Base-by-base conservation (phyloP, 2,113 vertebrate species). In the Sinocyclocheilus anophthalmus region DNA sequence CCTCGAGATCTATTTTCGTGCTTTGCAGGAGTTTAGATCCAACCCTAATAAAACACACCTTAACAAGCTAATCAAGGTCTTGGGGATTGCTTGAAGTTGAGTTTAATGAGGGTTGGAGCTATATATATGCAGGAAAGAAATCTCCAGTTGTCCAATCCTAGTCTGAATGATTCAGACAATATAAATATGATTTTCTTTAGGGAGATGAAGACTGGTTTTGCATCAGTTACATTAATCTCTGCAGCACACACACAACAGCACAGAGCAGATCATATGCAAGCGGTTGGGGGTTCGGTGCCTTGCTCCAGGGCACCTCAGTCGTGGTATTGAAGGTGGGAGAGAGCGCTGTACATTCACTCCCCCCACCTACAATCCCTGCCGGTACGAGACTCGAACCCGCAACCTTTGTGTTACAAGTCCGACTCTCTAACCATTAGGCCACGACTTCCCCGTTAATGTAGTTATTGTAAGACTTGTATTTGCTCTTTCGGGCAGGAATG, bases 401-500 rank as follows among this genome's bases (percentile, higher is more conserved):
- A n/a, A n/a, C n/a, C n/a, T n/a, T n/a, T n/a, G n/a, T n/a, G n/a
- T 26, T 26, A 26, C 26, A 1, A 26, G 26, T 26, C 26, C 26
- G 26, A 26, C 26, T 26, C 26, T 26, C 26, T 26, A 26, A 26
- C 26, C 26, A 26, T 26, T 26, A 26, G 26, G 26, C 26, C 26
- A 26, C 26, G 26, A 26, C 26, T 26, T 26, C 26, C 26, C 26
- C 26, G 26, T 26, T 26, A 26, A 26, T 26, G 26, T 26, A 26
- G 26, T 26, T 26, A 26, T 26, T n/a, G n/a, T n/a, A n/a, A 59
- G 20, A 48, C 65, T 37, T 83, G 30, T 26, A 12, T 73, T 76
- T n/a, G 24, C 24, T 18, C 33, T 72, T 85, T 12, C 20, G 9
- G n/a, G n/a, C 76, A 97, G 96, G 96, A 96, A 90, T 97, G 96